Conservation (phyloP, 2,113 vertebrate species). For the Ptychochromis oligacanthus region DNA sequence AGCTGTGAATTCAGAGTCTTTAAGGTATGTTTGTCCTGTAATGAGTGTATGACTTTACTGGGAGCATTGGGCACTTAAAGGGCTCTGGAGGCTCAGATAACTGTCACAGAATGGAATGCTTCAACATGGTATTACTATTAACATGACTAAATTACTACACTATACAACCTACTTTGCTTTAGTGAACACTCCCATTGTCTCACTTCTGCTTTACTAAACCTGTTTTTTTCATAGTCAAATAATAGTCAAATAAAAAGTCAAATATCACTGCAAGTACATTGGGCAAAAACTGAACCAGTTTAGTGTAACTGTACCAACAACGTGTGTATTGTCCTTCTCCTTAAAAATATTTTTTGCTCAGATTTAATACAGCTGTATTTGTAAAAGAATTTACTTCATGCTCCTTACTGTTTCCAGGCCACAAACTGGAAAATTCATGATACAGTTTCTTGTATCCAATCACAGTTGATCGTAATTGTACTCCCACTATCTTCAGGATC, state of each 20-base stretch:
- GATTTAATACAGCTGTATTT: background rate
- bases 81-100: background rate
- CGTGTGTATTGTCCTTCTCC: background rate
- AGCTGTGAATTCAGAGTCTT: background rate
- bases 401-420: background rate
- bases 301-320: background rate
- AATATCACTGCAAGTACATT: no score
- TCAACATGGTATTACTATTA: background rate
- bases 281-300: background rate
- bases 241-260: background rate
- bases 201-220: background rate
- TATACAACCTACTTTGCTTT: background rate
- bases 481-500: conserved; percentile 52
- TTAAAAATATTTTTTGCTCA: background rate
- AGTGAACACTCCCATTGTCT: background rate
- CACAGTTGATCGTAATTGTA: conserved; percentile 30
- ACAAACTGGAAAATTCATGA: conserved; percentile 17
- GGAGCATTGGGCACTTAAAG: background rate
- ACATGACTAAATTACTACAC: background rate
- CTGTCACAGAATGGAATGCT: no score
- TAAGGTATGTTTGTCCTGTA: background rate
- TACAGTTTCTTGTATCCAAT: conserved; percentile 16
- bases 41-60: background rate
- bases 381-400: background rate
- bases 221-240: background rate